Base-by-base conservation (phyloP, 1,140 invertebrate species). In the Caenorhabditis latens region DNA sequence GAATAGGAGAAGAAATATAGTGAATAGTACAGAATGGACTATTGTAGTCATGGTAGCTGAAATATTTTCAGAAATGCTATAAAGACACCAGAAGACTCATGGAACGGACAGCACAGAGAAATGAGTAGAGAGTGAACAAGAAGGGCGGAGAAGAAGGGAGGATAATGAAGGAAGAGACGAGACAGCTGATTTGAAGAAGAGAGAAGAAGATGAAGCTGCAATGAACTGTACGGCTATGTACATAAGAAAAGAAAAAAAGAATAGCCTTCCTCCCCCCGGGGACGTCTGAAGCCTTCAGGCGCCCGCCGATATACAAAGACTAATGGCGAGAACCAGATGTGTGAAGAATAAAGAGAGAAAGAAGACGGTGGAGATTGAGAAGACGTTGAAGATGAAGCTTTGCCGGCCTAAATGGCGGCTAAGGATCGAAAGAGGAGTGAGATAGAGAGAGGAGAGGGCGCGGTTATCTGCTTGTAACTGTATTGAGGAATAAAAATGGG, bases 131-230 rank as follows among this genome's bases (percentile, higher is more conserved):
- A 79, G 71, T 50, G 71, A 79, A 50, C 43, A 43, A 79, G 71
- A 79, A 7, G n/a, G 50, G 50, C 14, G 50, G 50, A 11, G 40
- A 50, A 50, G 46, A n/a, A 46, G 13, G 11, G 71, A 4, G 24
- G n/a, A 50, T 50, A 79, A 71, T 32, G 42, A 71, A 71, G 19
- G 24, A 3, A 40, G 46, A 11, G 71, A 79, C 71, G 46, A 79
- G 71, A 79, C 71, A 79, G 71, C 71, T 79, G 71, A 79, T 79
- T 79, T 50, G 71, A 79, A 79, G 71, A 79, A 50, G 46, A 71
- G 19, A n/a, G 46, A 19, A 71, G 42, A 71, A n/a, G 65, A 79
- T 71, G 67, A 71, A 71, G 71, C 71, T 79, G 71, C 71, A 79
- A 50, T 50, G 71, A 79, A 79, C 71, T 79, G 71, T 79, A 79